Base-by-base conservation (phyloP, 2,888 invertebrate genomes). In the Dorcus parallelipipedus region DNA sequence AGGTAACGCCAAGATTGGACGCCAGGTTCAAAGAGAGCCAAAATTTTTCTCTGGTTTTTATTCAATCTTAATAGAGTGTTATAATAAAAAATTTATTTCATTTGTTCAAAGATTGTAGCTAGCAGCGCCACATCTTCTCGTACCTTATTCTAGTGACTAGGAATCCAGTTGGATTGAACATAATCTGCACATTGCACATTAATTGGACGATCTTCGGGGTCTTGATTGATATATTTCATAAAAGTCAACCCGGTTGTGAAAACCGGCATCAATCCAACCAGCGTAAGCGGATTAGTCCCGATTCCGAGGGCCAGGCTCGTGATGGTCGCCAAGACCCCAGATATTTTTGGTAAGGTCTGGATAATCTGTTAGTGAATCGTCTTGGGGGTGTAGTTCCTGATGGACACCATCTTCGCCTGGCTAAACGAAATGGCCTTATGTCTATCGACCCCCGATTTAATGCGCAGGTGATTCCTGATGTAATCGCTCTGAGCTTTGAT, bases 181-280 rank as follows among this genome's bases (percentile, higher is more conserved):
- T 0, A 33, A 82, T 84, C 85, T 80, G 92, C 91, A 81, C 85
- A 80, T 76, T 82, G 82, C 60, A 86, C 83, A 75, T 92, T 88
- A 67, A 83, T 82, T 56, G 90, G 85, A 73, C 87, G 88, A 33
- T 88, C 86, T 78, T 94, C 94, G 61, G 93, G 93, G 79, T 94
- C 94, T 71, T 86, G 83, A 72, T 85, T 86, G 76, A 88, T 85
- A 81, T 93, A 93, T 72, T 88, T 85, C 82, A 90, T 88, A 76
- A 88, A 88, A 69, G 91, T 87, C 76, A 92, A 82, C 70, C 91
- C 91, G 68, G 91, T 86, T 63, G 91, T 89, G 76, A 93, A 82
- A 69, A 93, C 83, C 69, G 93, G 92, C 76, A 93, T 86, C 77
- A 93, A 82, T 69, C 91, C 86, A 77, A 89, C 81, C 75, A 88